Base-by-base conservation (phyloP, 2,797 vertebrate genomes). In the Dallia pectoralis region DNA sequence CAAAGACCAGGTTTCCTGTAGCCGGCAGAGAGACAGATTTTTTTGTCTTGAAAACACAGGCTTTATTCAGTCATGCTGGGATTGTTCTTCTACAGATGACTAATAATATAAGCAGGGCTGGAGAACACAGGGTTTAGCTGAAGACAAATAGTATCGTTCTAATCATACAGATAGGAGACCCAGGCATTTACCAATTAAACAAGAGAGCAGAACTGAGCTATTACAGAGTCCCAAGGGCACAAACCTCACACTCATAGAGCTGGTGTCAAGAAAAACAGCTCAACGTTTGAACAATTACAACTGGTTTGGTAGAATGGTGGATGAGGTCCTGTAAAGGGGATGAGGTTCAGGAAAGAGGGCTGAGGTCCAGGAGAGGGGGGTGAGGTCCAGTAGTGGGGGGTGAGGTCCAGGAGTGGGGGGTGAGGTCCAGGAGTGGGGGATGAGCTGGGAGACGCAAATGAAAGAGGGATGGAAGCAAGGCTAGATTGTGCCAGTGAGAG, bases 401-500 rank as follows among this genome's bases (percentile, higher is more conserved):
- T n/a, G n/a, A n/a, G n/a, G n/a, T n/a, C n/a, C n/a, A n/a, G n/a
- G n/a, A n/a, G 51, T 40, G 22, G 2, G 66, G 66, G 22, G 22
- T 66, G 19, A 56, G 19, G 8, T 56, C 51, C 11, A 11, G 51
- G 51, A 56, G 51, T 40, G 22, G 2, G 66, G 66, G 22, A 40
- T 66, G 30, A n/a, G 19, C 3, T 4, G 47, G 36, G 47, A 72
- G 59, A 22, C 12, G 40, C 0, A 11, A 70, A 49, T 36, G 27
- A 73, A 62, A 75, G 19, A 65, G 70, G 68, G 69, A 25, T 69
- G 74, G 51, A 56, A 56, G n/a, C 9, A 56, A 47, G 32, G 14
- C 16, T 47, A 30, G 47, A 25, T 36, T 19, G 49, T 56, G n/a
- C 49, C 19, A 27, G 51, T 9, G 69, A 19, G 85, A 86, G 73